Evolutionary conservation across 2,113 vertebrate species (phyloP).

Genomic region (Myotis yumanensis): DNA sequence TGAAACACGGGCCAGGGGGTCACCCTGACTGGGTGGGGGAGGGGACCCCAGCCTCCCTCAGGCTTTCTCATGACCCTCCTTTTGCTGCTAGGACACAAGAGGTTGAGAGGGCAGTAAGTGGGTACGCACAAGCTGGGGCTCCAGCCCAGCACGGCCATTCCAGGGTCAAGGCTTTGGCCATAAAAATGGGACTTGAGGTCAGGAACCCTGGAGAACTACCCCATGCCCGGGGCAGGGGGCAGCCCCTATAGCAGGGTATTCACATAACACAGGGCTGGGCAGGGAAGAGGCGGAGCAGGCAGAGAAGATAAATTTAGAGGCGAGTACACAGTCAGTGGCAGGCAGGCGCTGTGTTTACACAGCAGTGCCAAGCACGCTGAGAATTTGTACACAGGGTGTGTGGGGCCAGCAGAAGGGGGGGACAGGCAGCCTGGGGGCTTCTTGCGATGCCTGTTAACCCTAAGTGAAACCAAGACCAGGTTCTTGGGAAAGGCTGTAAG

Average conservation of each 20-base stretch:
- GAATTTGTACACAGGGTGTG: neutral
- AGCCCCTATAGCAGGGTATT: rapidly evolving
- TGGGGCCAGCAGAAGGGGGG: rapidly evolving
- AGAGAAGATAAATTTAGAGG: neutral
- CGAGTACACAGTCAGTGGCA: rapidly evolving
- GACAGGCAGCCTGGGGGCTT: neutral
- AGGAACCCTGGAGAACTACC: neutral
- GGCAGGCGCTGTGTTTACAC: neutral
- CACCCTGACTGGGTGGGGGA: neutral
- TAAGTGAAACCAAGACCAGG: neutral
- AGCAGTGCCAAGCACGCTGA: rapidly evolving
- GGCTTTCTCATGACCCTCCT: neutral
- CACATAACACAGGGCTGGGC: neutral
- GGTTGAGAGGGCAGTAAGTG: too few species aligned
- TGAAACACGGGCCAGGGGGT: slow-evolving; percentile 40
- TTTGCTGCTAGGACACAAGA: neutral
- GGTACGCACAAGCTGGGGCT: neutral
- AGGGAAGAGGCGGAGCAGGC: rapidly evolving
- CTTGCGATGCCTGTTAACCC: too few species aligned
- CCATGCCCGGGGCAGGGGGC: rapidly evolving
- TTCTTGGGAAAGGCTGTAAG: neutral
- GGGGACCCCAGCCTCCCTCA: neutral
- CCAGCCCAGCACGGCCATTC: neutral
- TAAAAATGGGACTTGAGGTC: neutral
- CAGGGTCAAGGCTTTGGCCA: neutral